phyloP scores from a whole-genome alignment of 2,888 invertebrate genomes.

The Gandaritis pyraliata region DNA sequence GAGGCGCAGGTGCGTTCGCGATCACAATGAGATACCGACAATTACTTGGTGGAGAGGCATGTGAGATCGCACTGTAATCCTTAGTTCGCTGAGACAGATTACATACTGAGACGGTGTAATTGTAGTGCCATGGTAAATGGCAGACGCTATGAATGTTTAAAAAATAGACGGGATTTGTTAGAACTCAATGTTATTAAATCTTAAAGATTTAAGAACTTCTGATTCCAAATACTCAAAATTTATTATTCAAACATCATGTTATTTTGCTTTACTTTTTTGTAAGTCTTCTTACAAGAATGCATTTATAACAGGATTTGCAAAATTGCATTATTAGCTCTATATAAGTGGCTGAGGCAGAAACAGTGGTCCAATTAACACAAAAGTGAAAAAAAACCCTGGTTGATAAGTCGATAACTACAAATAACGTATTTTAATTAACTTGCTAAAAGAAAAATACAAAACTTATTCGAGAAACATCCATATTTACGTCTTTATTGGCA shows the following conservation, averaged over 20 bases:
- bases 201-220: too few relatives aligned
- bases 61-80: conserved; percentile 38
- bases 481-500: conserved; percentile 17
- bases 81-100: conserved; percentile 30
- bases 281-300: too few relatives aligned
- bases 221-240: too few relatives aligned
- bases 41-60: conserved; percentile 44
- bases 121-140: conserved; percentile 1
- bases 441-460: conserved; percentile 2
- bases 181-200: too few relatives aligned
- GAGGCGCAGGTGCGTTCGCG: conserved; percentile 67
- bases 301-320: too few relatives aligned
- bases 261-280: too few relatives aligned
- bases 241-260: too few relatives aligned
- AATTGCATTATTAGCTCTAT: too few relatives aligned
- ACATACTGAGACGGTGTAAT: conserved; percentile 12
- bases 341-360: not conserved
- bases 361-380: not conserved
- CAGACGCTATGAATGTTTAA: too few relatives aligned
- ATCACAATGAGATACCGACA: conserved; percentile 56
- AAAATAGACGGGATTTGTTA: too few relatives aligned
- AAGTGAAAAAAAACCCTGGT: not conserved
- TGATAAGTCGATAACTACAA: conserved; percentile 1
- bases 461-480: conserved; percentile 4
- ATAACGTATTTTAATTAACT: conserved; percentile 4